Evolutionary conservation across 2,888 invertebrate genomes (phyloP).

Genomic region (Epirrhoe tristata): DNA sequence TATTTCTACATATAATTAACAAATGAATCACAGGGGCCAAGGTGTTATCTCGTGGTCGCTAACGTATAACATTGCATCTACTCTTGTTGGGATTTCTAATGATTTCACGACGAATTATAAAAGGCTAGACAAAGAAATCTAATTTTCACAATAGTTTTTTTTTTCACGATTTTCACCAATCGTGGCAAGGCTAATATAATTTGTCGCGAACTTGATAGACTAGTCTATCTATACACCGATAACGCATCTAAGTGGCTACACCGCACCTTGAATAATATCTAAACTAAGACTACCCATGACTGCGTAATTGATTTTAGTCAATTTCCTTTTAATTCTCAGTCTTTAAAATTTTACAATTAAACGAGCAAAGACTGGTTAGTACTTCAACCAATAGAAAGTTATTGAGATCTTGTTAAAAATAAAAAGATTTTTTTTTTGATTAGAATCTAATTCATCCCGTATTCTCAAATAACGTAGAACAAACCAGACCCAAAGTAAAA

Average conservation of each 20-base stretch:
- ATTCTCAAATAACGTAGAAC: neutral
- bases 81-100: conserved; percentile 58
- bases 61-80: conserved; percentile 60
- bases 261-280: conserved; percentile 53
- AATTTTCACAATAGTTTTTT: too few relatives aligned
- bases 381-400: conserved; percentile 52
- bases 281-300: conserved; percentile 69
- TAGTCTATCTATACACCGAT: conserved; percentile 66
- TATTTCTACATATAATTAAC: conserved; percentile 72
- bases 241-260: conserved; percentile 54
- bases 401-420: conserved; percentile 2
- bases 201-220: conserved; percentile 37
- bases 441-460: neutral
- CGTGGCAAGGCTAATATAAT: conserved; percentile 14
- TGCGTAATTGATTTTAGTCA: conserved; percentile 79
- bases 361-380: conserved; percentile 57
- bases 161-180: too few relatives aligned
- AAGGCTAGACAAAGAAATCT: neutral
- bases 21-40: conserved; percentile 82
- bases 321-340: conserved; percentile 78
- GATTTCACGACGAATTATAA: conserved; percentile 39
- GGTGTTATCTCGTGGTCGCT: conserved; percentile 76
- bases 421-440: conserved; percentile 6
- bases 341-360: conserved; percentile 79
- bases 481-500: too few relatives aligned